Conservation (phyloP, 2,113 vertebrate species). For the Pseudorasbora parva region DNA sequence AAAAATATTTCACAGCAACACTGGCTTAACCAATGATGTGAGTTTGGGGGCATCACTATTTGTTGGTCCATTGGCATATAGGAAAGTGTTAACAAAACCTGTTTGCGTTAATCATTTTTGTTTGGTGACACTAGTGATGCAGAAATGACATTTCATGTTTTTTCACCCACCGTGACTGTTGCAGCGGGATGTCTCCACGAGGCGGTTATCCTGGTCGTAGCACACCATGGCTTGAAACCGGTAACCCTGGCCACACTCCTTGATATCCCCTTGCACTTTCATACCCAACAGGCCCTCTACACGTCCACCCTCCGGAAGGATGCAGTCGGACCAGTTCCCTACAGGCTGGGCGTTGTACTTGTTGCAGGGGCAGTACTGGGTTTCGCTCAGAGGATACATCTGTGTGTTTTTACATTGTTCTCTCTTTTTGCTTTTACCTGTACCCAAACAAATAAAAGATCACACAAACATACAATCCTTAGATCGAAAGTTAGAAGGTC, state of each 20-base stretch:
- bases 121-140: background rate
- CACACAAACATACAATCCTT: background rate
- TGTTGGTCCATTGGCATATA: background rate
- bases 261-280: slow-evolving; percentile 90
- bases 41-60: background rate
- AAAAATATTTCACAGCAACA: background rate
- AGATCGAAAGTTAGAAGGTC: background rate
- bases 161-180: slow-evolving; percentile 90
- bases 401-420: slow-evolving; percentile 95
- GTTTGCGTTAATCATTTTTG: background rate
- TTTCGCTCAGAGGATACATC: slow-evolving; percentile 89
- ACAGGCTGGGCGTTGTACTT: slow-evolving; percentile 95
- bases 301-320: slow-evolving; percentile 87
- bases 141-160: background rate
- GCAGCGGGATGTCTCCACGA: slow-evolving; percentile 93
- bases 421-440: slow-evolving; percentile 96
- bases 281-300: slow-evolving; percentile 83
- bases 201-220: slow-evolving; percentile 91
- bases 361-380: slow-evolving; percentile 94
- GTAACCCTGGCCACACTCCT: slow-evolving; percentile 95
- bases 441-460: background rate
- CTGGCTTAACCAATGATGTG: background rate
- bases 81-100: background rate
- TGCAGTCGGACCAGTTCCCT: slow-evolving; percentile 97
- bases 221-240: slow-evolving; percentile 96